Evolutionary conservation across 2,888 invertebrate species (phyloP).

Genomic region (Odontomyia ornata): DNA sequence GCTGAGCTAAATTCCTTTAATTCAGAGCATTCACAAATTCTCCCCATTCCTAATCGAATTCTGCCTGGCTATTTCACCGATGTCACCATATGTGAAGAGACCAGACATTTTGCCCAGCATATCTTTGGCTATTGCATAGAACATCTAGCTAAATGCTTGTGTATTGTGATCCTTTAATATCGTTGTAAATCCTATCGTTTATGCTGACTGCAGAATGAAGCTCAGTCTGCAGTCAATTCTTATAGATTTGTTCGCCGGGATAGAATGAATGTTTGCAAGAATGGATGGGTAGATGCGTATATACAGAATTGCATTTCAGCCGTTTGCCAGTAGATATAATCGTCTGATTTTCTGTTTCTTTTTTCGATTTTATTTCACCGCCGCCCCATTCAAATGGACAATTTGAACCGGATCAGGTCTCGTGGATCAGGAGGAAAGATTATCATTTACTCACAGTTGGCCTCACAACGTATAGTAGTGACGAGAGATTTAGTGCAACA

Average conservation of each 20-base stretch:
- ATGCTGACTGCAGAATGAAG: too few species aligned
- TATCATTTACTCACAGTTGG: slow-evolving; percentile 88
- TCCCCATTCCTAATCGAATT: slow-evolving; percentile 3
- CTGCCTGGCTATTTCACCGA: background rate
- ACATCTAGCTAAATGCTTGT: background rate
- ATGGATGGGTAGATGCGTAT: background rate
- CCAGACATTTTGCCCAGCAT: background rate
- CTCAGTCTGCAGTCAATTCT: too few species aligned
- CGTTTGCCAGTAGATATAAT: slow-evolving; percentile 6
- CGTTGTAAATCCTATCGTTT: background rate
- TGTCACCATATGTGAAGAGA: background rate
- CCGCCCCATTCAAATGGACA: background rate
- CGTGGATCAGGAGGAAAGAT: slow-evolving; percentile 86
- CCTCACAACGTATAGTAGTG: slow-evolving; percentile 86
- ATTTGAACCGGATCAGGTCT: slow-evolving; percentile 69
- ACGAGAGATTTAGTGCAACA: slow-evolving; percentile 86
- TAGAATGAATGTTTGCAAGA: too few species aligned
- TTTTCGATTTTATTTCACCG: background rate
- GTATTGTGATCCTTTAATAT: background rate
- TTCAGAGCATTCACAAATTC: background rate
- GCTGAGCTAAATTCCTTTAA: background rate
- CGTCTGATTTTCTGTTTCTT: background rate
- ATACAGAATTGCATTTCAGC: background rate
- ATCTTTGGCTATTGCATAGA: background rate
- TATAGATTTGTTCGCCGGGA: too few species aligned